These are phyloP conservation scores for Nasua narica DNA, from an alignment of 2,797 vertebrate genomes.

Conservation along the genomic window DNA sequence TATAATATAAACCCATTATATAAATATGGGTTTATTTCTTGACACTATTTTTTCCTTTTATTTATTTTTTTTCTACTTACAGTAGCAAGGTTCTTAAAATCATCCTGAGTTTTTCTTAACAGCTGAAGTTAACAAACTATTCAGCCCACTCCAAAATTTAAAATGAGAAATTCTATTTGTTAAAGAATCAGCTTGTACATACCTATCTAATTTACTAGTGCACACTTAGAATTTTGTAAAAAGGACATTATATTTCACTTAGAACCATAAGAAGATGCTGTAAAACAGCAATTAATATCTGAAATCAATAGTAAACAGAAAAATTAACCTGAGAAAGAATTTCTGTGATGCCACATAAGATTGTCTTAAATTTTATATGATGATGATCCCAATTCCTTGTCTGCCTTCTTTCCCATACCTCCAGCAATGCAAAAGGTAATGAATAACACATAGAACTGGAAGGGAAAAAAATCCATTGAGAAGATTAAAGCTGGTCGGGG, in stretches of 20 bases:
- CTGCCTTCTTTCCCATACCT: not conserved
- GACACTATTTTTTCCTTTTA: not conserved
- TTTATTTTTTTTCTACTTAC: not conserved
- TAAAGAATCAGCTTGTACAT: not conserved
- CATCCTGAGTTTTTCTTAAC: not conserved
- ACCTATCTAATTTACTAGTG: not conserved
- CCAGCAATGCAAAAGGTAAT: not conserved
- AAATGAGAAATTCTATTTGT: not conserved
- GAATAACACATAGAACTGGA: not conserved
- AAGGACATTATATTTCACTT: not conserved
- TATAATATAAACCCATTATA: too few relatives aligned
- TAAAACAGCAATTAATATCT: not conserved
- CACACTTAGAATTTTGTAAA: not conserved
- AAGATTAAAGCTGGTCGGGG: not conserved
- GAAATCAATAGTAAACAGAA: not conserved
- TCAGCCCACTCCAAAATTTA: not conserved
- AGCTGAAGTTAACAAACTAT: not conserved
- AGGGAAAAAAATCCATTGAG: not conserved
- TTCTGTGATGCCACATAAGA: slow-evolving; percentile 14
- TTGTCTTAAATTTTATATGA: not conserved
- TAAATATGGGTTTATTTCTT: not conserved
- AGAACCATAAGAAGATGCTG: not conserved
- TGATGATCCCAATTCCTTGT: not conserved
- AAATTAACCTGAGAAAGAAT: not conserved
- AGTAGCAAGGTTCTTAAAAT: slow-evolving; percentile 13